Conservation (phyloP, 2,797 vertebrate species). For the Eospalax fontanierii region DNA sequence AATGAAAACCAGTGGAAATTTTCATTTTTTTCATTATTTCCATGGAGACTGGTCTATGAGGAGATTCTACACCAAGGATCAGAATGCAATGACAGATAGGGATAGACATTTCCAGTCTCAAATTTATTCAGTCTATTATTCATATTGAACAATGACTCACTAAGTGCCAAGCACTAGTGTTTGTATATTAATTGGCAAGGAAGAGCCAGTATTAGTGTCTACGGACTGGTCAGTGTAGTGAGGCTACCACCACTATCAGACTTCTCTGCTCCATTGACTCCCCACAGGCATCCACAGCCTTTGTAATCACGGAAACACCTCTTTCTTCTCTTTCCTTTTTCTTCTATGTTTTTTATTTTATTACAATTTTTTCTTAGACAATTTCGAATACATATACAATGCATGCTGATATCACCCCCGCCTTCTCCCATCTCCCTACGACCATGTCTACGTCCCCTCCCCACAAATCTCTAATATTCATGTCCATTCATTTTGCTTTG, state of each 20-base stretch:
- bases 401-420: neutral
- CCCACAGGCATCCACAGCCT: neutral
- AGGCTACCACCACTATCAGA: slow-evolving; percentile 50
- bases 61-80: neutral
- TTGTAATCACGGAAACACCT: neutral
- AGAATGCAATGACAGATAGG: neutral
- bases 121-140: slow-evolving; percentile 23
- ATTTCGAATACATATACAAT: neutral
- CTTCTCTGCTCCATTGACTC: slow-evolving; percentile 14
- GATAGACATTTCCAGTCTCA: neutral
- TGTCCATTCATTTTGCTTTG: neutral
- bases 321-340: neutral
- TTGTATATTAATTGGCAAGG: slow-evolving; percentile 18
- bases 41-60: neutral
- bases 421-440: too few species aligned
- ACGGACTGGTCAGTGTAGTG: neutral
- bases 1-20: slow-evolving; percentile 15
- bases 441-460: neutral
- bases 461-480: neutral
- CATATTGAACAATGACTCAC: slow-evolving; percentile 3
- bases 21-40: slow-evolving; percentile 30
- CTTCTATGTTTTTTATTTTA: neutral
- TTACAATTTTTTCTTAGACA: neutral
- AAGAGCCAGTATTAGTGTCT: neutral
- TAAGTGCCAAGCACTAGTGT: neutral